A percentile compares a stretch with the other conserved stretches of the same genome.
phyloP scores from a whole-genome alignment of 2,113 vertebrate species.

The Rhynchomys soricoides region DNA sequence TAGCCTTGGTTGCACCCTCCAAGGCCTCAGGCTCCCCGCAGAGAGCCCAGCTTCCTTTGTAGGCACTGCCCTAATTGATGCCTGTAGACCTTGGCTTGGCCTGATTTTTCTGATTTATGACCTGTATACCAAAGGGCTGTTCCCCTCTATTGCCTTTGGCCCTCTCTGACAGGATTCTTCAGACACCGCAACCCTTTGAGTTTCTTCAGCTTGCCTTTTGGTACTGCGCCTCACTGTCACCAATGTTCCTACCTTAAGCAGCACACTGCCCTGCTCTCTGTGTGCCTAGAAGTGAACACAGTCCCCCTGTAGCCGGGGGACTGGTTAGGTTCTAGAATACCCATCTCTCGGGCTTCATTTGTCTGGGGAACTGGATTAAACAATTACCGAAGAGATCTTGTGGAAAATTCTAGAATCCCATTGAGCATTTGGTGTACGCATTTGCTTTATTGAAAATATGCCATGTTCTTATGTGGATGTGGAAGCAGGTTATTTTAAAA shows the following conservation, averaged over 20 bases:
- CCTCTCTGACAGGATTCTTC: background rate
- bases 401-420: background rate
- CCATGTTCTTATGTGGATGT: background rate
- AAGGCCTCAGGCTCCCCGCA: background rate
- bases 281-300: background rate
- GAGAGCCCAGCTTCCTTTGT: background rate
- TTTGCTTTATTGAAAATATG: conserved; percentile 18
- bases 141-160: background rate
- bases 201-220: background rate
- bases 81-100: background rate
- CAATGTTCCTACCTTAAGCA: background rate
- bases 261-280: background rate
- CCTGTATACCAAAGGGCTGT: background rate
- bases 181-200: background rate
- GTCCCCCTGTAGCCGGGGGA: too few species aligned
- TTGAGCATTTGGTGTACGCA: background rate
- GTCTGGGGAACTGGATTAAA: background rate
- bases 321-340: background rate
- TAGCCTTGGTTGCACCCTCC: background rate
- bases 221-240: background rate
- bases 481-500: conserved; percentile 16
- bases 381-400: background rate
- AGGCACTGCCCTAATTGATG: background rate
- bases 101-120: background rate
- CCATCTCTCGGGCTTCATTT: background rate